phyloP scores from a whole-genome alignment of 2,888 invertebrate species.

The Saturnia japonica region DNA sequence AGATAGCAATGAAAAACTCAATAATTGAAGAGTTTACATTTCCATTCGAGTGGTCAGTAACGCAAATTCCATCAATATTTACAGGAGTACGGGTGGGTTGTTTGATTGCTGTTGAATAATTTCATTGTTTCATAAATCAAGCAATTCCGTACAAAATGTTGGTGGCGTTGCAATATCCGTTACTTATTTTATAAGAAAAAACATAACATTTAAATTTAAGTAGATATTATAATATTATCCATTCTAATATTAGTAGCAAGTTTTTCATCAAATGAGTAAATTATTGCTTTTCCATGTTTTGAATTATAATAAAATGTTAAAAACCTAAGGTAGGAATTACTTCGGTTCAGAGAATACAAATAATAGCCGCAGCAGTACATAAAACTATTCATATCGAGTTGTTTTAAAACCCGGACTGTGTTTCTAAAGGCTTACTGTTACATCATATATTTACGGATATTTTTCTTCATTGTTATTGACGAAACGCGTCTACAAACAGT shows the following conservation, averaged over 20 bases:
- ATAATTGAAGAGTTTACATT: conserved; percentile 46
- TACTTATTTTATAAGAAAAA: conserved; percentile 21
- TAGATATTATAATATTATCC: neutral
- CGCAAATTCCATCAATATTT: conserved; percentile 60
- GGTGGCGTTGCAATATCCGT: conserved; percentile 37
- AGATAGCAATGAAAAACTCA: conserved; percentile 39
- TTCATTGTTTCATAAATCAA: conserved; percentile 56
- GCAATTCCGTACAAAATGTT: conserved; percentile 46
- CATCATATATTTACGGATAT: neutral
- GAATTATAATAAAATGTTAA: neutral
- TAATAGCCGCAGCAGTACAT: neutral
- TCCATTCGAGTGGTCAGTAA: conserved; percentile 47
- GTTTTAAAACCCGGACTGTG: neutral
- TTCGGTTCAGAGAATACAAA: neutral
- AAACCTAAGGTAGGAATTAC: neutral
- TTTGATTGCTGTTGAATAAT: conserved; percentile 63
- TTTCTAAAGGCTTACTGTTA: neutral
- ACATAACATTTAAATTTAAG: neutral
- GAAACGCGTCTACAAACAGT: neutral
- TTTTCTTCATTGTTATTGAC: neutral
- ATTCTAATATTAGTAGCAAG: neutral
- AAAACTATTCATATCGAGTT: neutral
- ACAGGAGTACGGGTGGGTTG: conserved; percentile 47
- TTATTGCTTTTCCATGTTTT: neutral
- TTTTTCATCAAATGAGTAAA: neutral